Conservation (phyloP, 2,888 invertebrate species). For the Anoplius nigerrimus region DNA sequence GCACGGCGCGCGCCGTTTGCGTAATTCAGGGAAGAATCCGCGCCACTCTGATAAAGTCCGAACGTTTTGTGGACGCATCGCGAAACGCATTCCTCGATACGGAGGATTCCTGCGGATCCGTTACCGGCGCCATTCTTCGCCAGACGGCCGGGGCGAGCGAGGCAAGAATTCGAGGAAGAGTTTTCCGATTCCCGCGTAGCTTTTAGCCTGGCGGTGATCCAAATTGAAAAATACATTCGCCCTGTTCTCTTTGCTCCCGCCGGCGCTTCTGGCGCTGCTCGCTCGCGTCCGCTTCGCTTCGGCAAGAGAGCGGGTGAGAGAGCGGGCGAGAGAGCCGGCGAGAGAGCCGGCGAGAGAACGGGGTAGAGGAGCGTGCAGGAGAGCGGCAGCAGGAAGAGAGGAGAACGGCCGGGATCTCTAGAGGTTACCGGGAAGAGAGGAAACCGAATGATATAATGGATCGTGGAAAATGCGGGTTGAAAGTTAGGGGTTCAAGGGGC, state of each 20-base stretch:
- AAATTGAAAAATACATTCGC: slow-evolving; percentile 74
- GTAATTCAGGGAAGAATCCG: too few species aligned
- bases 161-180: slow-evolving; percentile 22
- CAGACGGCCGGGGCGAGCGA: slow-evolving; percentile 13
- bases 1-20: too few species aligned
- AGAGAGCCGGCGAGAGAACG: slow-evolving; percentile 32
- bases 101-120: not conserved
- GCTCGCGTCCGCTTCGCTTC: not conserved
- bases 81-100: not conserved
- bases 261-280: slow-evolving; percentile 19
- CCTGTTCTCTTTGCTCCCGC: slow-evolving; percentile 68
- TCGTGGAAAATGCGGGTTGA: slow-evolving; percentile 70
- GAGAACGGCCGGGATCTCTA: slow-evolving; percentile 2
- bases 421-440: slow-evolving; percentile 40
- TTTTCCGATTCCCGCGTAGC: slow-evolving; percentile 53
- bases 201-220: slow-evolving; percentile 67
- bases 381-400: slow-evolving; percentile 10
- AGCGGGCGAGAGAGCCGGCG: slow-evolving; percentile 50
- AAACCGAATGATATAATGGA: slow-evolving; percentile 71
- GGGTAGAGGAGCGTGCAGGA: slow-evolving; percentile 58
- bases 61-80: too few species aligned
- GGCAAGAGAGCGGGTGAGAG: too few species aligned
- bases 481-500: slow-evolving; percentile 68
- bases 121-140: not conserved
- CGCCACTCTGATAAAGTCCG: too few species aligned